A percentile compares a stretch with the other conserved stretches of the same genome.
phyloP scores from a whole-genome alignment of 2,888 invertebrate genomes.

The Cantharis nigra region DNA sequence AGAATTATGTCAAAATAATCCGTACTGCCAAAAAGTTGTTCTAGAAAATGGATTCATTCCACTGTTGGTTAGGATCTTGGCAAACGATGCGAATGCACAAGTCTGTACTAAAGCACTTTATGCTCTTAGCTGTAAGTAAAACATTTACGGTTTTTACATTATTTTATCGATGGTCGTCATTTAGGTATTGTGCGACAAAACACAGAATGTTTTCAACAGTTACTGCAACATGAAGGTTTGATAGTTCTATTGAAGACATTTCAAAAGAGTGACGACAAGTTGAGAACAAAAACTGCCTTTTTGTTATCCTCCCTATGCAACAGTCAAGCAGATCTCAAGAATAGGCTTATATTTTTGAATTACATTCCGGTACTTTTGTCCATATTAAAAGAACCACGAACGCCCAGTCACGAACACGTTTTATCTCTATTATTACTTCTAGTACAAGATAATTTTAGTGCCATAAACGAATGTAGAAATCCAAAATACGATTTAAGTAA shows the following conservation, averaged over 20 bases:
- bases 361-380: constrained; percentile 45
- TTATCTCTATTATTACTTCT: constrained; percentile 57
- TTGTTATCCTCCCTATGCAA: constrained; percentile 66
- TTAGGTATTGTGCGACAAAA: constrained; percentile 70
- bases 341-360: constrained; percentile 53
- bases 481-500: constrained; percentile 53
- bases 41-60: constrained; percentile 69
- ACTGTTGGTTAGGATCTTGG: constrained; percentile 63
- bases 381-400: constrained; percentile 41
- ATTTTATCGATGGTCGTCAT: constrained; percentile 20
- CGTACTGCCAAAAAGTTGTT: constrained; percentile 76
- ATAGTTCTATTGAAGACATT: constrained; percentile 66
- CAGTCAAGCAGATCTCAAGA: constrained; percentile 61
- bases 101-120: constrained; percentile 73
- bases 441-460: constrained; percentile 54
- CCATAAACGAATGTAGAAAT: constrained; percentile 54
- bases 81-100: constrained; percentile 60
- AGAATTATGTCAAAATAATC: constrained; percentile 84
- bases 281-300: constrained; percentile 75
- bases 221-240: constrained; percentile 70
- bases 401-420: constrained; percentile 58
- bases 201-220: constrained; percentile 63
- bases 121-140: constrained; percentile 76
- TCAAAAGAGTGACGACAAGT: constrained; percentile 60
- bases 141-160: neutral